phyloP scores from a whole-genome alignment of 2,113 vertebrate genomes.

The Sakesphorus luctuosus region DNA sequence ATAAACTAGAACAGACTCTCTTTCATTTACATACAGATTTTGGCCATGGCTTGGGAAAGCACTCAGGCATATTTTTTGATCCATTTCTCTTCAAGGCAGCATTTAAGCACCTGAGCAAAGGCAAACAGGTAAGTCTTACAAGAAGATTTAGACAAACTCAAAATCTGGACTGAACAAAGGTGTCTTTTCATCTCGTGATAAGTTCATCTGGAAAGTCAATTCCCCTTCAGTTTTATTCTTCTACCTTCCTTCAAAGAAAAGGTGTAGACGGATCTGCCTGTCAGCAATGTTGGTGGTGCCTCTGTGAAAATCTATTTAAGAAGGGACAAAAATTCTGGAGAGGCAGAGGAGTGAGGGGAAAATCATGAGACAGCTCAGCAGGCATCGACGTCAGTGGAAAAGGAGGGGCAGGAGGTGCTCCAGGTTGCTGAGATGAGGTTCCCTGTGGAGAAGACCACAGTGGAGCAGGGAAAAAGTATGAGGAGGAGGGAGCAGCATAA shows the following conservation, averaged over 20 bases:
- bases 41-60: not conserved
- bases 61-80: not conserved
- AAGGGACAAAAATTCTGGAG: not conserved
- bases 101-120: not conserved
- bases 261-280: not conserved
- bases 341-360: not conserved
- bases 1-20: not conserved
- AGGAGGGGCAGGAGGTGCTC: not conserved
- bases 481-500: not conserved
- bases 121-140: not conserved
- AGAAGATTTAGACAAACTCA: not conserved
- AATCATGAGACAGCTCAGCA: not conserved
- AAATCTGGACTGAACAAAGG: not conserved
- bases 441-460: not conserved
- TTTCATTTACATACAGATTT: not conserved
- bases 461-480: not conserved
- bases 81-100: not conserved
- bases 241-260: not conserved
- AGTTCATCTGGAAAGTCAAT: not conserved
- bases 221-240: not conserved
- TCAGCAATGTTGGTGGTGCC: accelerated
- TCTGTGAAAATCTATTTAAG: not conserved
- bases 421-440: not conserved
- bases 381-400: not conserved
- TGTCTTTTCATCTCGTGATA: not conserved